phyloP scores from a whole-genome alignment of 2,113 vertebrate species.

The Sialia sialis region DNA sequence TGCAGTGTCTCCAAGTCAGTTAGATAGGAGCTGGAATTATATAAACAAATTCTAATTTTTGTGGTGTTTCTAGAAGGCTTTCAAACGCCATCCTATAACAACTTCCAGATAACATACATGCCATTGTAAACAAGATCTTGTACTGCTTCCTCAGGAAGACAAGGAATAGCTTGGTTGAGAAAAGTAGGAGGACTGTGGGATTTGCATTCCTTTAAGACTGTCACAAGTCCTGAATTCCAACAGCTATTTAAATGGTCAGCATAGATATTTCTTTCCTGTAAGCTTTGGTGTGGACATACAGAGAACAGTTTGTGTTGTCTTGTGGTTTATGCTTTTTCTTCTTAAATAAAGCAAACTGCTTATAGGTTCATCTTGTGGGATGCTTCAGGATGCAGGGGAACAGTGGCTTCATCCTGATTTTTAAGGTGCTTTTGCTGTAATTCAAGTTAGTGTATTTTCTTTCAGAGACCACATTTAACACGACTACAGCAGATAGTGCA shows the following conservation, averaged over 20 bases:
- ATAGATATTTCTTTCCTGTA: background rate
- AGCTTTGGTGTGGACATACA: background rate
- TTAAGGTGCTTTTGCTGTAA: background rate
- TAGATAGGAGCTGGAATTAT: background rate
- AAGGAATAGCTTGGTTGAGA: background rate
- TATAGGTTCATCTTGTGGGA: background rate
- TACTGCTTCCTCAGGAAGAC: background rate
- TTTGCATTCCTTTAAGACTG: background rate
- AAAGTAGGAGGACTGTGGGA: background rate
- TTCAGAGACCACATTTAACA: background rate
- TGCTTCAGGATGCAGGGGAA: background rate
- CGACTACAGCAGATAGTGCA: background rate
- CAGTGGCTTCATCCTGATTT: background rate
- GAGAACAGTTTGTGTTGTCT: background rate
- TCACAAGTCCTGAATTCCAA: background rate
- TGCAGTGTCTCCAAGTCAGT: fast-evolving
- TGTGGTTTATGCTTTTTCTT: background rate
- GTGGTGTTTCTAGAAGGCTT: background rate
- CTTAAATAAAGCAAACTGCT: background rate
- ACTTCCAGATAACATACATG: background rate
- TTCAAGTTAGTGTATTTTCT: background rate
- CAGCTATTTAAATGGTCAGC: background rate
- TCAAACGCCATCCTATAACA: background rate
- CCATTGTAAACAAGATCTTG: background rate
- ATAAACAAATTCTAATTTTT: background rate